Conservation (phyloP, 2,888 invertebrate genomes). For the Dascillus cervinus region DNA sequence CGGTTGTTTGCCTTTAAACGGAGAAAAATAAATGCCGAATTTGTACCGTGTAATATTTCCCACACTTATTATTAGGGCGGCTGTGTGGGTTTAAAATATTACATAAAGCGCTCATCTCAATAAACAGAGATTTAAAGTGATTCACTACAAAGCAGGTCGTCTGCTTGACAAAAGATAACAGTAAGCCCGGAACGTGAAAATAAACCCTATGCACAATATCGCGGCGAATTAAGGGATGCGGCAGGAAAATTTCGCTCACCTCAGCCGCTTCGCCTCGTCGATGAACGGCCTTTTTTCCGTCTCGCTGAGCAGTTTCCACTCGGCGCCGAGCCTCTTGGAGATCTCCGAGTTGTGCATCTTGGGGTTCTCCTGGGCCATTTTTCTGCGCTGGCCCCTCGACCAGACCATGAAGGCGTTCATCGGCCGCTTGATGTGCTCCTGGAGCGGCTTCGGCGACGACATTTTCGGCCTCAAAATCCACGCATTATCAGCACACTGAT, state of each 20-base stretch:
- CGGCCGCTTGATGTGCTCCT: constrained; percentile 65
- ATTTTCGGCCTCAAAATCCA: too few relatives aligned
- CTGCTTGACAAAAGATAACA: constrained; percentile 46
- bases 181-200: too few relatives aligned
- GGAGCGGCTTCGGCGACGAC: constrained; percentile 29
- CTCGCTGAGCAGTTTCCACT: constrained; percentile 83
- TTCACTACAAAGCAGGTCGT: constrained; percentile 44
- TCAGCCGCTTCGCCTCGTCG: constrained; percentile 80
- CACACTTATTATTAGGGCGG: constrained; percentile 33
- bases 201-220: too few relatives aligned
- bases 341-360: constrained; percentile 94
- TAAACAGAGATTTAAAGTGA: constrained; percentile 39
- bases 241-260: too few relatives aligned
- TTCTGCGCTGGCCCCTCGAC: constrained; percentile 80
- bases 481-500: too few relatives aligned
- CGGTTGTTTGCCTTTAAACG: too few relatives aligned
- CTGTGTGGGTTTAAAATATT: constrained; percentile 19
- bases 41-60: constrained; percentile 22
- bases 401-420: constrained; percentile 87
- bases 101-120: constrained; percentile 35
- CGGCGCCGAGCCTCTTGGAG: constrained; percentile 76
- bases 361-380: constrained; percentile 90
- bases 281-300: constrained; percentile 84
- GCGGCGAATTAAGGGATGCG: too few relatives aligned
- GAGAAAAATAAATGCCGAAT: too few relatives aligned